Evolutionary conservation across 2,888 invertebrate genomes (phyloP).

Genomic region (Achlya flavicornis): DNA sequence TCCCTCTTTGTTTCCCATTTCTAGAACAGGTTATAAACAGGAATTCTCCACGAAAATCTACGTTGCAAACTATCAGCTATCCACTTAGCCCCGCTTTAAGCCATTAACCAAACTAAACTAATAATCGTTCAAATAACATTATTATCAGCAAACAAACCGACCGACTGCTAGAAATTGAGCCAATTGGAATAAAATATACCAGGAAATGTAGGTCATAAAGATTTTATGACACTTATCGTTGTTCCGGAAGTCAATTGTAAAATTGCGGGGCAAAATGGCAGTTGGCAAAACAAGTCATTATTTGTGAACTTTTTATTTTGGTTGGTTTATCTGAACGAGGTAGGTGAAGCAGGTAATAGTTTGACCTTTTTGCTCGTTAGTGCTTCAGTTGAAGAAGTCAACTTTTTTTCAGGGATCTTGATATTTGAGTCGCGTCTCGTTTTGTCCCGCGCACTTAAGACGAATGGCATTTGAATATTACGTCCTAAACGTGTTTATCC

Average conservation of each 20-base stretch:
- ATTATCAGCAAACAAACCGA: conserved; percentile 3
- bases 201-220: conserved; percentile 6
- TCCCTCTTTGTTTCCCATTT: neutral
- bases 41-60: neutral
- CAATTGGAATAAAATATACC: conserved; percentile 8
- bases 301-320: neutral
- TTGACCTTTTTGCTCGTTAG: conserved; percentile 8
- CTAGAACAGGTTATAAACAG: neutral
- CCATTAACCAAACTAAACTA: conserved; percentile 4
- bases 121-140: conserved; percentile 2
- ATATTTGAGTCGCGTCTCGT: neutral
- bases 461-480: conserved; percentile 1
- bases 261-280: neutral
- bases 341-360: conserved; percentile 1
- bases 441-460: neutral
- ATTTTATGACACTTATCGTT: conserved; percentile 10
- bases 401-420: neutral
- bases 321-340: neutral
- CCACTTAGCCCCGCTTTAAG: neutral
- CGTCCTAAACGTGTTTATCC: neutral
- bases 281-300: neutral
- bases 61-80: neutral
- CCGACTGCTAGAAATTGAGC: conserved; percentile 4
- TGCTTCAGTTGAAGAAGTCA: neutral
- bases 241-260: conserved; percentile 4